Evolutionary conservation across 2,113 vertebrate genomes (phyloP).

Genomic region (Triplophysa dalaica): DNA sequence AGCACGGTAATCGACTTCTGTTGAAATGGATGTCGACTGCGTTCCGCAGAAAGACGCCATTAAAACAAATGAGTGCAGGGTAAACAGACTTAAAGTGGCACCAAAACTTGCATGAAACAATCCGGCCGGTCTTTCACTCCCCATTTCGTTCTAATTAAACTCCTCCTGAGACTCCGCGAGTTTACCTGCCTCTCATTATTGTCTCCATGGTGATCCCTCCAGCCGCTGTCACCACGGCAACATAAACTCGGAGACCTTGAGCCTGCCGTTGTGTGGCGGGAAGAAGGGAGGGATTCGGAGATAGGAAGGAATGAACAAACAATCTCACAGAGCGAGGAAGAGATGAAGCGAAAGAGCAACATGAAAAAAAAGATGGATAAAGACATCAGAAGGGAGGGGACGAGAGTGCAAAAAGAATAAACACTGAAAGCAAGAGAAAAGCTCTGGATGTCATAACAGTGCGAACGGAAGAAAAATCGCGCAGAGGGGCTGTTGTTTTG

Average conservation of each 20-base stretch:
- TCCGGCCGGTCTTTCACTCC: neutral
- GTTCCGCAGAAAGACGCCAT: neutral
- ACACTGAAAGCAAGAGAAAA: slow-evolving; percentile 17
- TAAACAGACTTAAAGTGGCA: neutral
- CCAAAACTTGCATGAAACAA: slow-evolving; percentile 10
- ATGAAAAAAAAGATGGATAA: neutral
- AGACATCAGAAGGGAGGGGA: neutral
- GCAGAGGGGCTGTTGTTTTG: neutral
- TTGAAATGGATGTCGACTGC: neutral
- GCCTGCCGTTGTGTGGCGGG: slow-evolving; percentile 22
- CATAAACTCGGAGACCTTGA: slow-evolving; percentile 38
- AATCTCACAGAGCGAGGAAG: neutral
- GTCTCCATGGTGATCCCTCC: slow-evolving; percentile 62
- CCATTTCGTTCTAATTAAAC: slow-evolving; percentile 19
- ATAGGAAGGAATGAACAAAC: slow-evolving; percentile 17
- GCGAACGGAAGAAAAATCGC: neutral
- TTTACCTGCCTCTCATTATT: slow-evolving; percentile 44
- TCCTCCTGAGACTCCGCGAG: slow-evolving; percentile 15
- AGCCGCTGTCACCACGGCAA: slow-evolving; percentile 55
- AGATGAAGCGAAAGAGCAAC: neutral
- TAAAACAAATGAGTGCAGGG: neutral
- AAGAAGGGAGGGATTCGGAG: slow-evolving; percentile 14
- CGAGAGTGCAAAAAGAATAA: neutral
- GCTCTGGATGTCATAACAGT: slow-evolving; percentile 31
- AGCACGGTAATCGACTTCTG: neutral